Percentiles rank a stretch among this genome's conserved stretches.
Conservation (phyloP, 2,888 invertebrate species). For the Neoitamus cyanurus region DNA sequence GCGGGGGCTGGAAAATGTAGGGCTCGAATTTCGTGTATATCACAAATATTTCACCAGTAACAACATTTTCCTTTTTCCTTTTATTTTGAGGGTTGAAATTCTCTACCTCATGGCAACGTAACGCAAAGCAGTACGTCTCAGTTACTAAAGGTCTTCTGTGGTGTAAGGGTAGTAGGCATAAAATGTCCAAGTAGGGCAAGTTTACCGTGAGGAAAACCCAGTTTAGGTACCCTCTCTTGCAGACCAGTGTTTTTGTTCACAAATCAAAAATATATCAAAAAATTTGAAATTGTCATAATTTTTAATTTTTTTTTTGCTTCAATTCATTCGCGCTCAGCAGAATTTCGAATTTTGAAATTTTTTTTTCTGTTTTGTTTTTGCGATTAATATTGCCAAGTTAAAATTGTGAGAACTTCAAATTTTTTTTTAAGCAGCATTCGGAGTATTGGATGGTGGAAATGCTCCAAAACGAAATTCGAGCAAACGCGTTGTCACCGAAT, state of each 20-base stretch:
- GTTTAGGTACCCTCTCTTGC: neutral
- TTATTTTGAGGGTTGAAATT: neutral
- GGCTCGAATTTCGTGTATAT: neutral
- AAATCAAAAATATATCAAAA: neutral
- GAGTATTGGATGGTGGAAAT: too few species aligned
- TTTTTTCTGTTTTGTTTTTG: too few species aligned
- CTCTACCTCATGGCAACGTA: conserved; percentile 25
- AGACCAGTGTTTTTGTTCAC: neutral
- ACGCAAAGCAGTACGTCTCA: neutral
- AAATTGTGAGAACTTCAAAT: too few species aligned
- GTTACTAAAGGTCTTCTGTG: conserved; percentile 35
- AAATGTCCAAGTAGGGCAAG: neutral
- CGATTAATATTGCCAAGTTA: too few species aligned
- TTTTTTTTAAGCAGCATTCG: too few species aligned
- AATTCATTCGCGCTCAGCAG: too few species aligned
- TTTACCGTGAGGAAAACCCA: neutral
- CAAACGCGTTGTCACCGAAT: too few species aligned
- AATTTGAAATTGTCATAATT: too few species aligned
- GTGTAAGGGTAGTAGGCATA: neutral
- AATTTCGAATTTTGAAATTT: too few species aligned
- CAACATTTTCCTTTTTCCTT: neutral
- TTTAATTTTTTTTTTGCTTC: too few species aligned
- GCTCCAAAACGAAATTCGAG: too few species aligned
- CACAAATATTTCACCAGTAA: neutral
- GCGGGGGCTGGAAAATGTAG: neutral